These are phyloP conservation scores for Borostomias antarcticus DNA, from an alignment of 2,797 vertebrate genomes.

Conservation along the genomic window DNA sequence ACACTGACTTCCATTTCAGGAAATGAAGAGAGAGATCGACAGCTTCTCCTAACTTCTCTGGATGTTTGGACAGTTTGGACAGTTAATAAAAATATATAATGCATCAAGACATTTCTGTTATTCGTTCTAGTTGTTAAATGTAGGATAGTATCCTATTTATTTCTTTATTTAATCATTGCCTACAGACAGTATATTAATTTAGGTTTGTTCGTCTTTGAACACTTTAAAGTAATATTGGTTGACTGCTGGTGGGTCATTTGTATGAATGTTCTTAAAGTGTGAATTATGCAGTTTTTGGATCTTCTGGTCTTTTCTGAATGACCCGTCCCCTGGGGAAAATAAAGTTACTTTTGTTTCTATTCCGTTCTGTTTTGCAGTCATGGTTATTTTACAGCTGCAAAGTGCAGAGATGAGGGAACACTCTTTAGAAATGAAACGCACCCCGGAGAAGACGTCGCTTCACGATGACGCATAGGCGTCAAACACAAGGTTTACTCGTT, in stretches of 20 bases:
- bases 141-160: too few relatives aligned
- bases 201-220: not conserved
- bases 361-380: not conserved
- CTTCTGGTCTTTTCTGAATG: too few relatives aligned
- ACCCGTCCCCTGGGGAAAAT: too few relatives aligned
- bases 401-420: not conserved
- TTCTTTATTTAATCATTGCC: not conserved
- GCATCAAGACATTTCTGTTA: constrained; percentile 2
- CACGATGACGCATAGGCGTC: constrained; percentile 51
- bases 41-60: constrained; percentile 53
- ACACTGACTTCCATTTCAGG: constrained; percentile 52
- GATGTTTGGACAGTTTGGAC: not conserved
- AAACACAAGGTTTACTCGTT: not conserved
- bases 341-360: not conserved
- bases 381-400: not conserved
- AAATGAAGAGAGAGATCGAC: constrained; percentile 66
- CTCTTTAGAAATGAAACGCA: not conserved
- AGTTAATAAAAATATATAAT: constrained; percentile 13
- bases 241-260: not conserved
- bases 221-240: not conserved
- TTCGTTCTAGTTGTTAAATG: not conserved
- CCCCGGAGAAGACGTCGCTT: constrained; percentile 24
- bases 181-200: not conserved
- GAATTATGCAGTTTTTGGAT: not conserved
- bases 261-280: not conserved